Conservation (phyloP, 2,797 vertebrate genomes). For the Hemibagrus guttatus region DNA sequence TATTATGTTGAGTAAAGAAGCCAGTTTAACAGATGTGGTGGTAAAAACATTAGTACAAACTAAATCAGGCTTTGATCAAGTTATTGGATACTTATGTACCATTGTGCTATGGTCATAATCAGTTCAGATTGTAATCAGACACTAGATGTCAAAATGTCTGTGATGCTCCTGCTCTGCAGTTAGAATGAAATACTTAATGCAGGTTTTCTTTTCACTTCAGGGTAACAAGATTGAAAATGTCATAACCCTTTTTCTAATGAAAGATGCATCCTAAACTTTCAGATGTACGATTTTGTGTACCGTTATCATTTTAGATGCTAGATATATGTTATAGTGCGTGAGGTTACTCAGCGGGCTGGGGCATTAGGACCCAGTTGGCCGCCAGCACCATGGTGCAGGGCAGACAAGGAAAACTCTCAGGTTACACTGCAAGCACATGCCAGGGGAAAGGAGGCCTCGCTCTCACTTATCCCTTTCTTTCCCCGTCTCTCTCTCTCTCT, state of each 20-base stretch:
- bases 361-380: conserved; percentile 71
- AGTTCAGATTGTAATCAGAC: conserved; percentile 6
- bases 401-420: conserved; percentile 76
- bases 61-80: background rate
- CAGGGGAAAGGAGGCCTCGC: conserved; percentile 49
- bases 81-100: background rate
- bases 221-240: background rate
- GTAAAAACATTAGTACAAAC: background rate
- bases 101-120: background rate
- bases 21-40: background rate
- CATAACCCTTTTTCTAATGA: background rate
- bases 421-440: conserved; percentile 80
- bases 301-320: background rate
- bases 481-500: conserved; percentile 13
- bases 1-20: background rate
- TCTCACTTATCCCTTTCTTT: background rate
- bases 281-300: background rate
- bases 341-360: conserved; percentile 12
- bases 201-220: background rate
- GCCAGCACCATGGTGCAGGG: conserved; percentile 72
- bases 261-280: background rate
- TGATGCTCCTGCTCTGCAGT: background rate
- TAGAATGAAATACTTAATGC: background rate
- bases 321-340: background rate
- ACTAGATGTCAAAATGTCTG: background rate